Base-by-base conservation (phyloP, 2,113 vertebrate species). In the Oryzias woworae region DNA sequence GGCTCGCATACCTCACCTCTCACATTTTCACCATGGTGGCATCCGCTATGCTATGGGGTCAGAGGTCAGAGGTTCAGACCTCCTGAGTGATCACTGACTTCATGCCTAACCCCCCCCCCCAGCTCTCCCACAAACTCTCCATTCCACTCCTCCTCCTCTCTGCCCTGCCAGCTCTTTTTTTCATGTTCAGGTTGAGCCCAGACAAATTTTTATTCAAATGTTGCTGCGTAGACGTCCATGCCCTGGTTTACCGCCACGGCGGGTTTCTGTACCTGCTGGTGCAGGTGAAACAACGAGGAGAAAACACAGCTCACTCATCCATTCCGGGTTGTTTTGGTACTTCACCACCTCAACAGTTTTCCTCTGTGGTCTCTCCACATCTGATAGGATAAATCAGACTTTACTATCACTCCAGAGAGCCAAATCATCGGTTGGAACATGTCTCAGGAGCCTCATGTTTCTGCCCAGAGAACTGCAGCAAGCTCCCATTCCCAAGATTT, bases 51-150 rank as follows among this genome's bases (percentile, higher is more conserved):
- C 81, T 80, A 59, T 67, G 81, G 70, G 86, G 90, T 92, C 85
- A 73, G 75, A 85, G 91, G 90, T 91, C 87, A 91, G 77, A 90
- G 85, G 82, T 88, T 84, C 84, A 89, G 89, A 91, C 89, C 89
- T 87, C 85, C 87, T 87, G 86, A 89, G 72, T 89, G 88, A 90
- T 91, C 85, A 84, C 83, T 88, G 85, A 81, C 78, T 80, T 77
- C 74, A 67, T 64, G 45, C 68, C 68, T 47, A 65, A 26, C 58
- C 71, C 78, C 71, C 45, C 52, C 67, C 46, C 69, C 64, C 42
- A 36, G 59, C 66, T 10, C 66, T 15, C 73, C 53, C 55, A 28
- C 55, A 48, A 17, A 51, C 58, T 56, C 36, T 7, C 2, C 20
- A 50, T 24, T 65, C 64, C 62, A 65, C 53, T 48, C 51, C 64